phyloP scores from a whole-genome alignment of 2,888 invertebrate genomes.

The Phortica magna region DNA sequence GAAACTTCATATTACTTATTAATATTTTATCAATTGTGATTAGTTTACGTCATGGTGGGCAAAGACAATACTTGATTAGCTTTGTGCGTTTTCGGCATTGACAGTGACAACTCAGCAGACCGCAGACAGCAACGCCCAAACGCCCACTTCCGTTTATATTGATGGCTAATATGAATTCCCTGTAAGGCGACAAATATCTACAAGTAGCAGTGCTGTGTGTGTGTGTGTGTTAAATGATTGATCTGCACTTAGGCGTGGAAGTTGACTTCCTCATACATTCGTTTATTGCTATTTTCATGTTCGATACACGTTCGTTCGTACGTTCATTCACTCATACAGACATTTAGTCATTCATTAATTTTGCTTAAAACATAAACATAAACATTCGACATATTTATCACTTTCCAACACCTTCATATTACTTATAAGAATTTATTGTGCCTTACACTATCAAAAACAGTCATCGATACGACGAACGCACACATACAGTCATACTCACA shows the following conservation, averaged over 20 bases:
- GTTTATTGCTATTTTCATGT: neutral
- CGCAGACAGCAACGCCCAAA: too few relatives aligned
- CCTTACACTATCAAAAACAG: neutral
- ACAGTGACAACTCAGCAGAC: neutral
- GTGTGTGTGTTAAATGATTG: constrained; percentile 7
- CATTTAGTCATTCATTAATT: neutral
- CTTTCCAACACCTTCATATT: constrained; percentile 15
- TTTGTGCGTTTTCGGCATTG: neutral
- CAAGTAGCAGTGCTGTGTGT: neutral
- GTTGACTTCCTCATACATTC: constrained; percentile 10
- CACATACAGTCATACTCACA: neutral
- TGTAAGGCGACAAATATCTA: neutral
- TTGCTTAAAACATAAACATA: neutral
- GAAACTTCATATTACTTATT: neutral
- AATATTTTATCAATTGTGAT: neutral
- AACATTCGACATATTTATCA: neutral
- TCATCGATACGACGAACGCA: neutral
- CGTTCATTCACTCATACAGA: neutral
- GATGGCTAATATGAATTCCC: neutral
- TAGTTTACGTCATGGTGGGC: neutral
- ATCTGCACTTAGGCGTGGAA: constrained; percentile 15
- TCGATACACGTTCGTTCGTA: neutral
- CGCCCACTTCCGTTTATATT: neutral
- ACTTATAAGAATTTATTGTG: neutral
- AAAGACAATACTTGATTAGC: neutral